A percentile compares a stretch with the other conserved stretches of the same genome.
Conservation (phyloP, 92 coral and sea anemone genomes). For the Epizoanthus rinbou region DNA sequence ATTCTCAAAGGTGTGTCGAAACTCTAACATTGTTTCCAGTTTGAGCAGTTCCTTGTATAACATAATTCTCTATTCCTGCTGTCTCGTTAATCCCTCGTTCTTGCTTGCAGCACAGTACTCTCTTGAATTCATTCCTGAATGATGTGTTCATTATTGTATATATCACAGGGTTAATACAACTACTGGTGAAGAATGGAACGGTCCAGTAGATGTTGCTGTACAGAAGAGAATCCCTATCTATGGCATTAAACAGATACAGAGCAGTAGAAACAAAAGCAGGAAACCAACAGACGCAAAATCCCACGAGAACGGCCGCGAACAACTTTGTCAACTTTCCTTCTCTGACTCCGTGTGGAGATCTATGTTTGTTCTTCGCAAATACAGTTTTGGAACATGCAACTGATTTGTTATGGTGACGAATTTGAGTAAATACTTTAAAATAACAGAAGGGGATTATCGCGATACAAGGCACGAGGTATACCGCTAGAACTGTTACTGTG, state of each 20-base stretch:
- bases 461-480: constrained; percentile 9
- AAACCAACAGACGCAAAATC: constrained; percentile 14
- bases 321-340: constrained; percentile 12
- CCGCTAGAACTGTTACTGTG: not conserved
- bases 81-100: not conserved
- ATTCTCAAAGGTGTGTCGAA: not conserved
- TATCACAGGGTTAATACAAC: constrained; percentile 7
- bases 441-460: not conserved
- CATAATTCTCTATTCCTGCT: not conserved
- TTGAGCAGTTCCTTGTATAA: not conserved
- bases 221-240: not conserved
- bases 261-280: constrained; percentile 10
- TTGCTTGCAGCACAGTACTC: not conserved
- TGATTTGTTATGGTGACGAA: constrained; percentile 1
- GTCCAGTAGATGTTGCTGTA: constrained; percentile 28
- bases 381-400: not conserved
- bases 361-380: not conserved
- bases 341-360: constrained; percentile 4
- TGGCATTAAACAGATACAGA: constrained; percentile 14
- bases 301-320: not conserved
- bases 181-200: constrained; percentile 2
- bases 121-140: not conserved
- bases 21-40: not conserved
- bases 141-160: not conserved
- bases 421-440: not conserved